phyloP scores from a whole-genome alignment of 2,797 vertebrate genomes.

The Echiichthys vipera region DNA sequence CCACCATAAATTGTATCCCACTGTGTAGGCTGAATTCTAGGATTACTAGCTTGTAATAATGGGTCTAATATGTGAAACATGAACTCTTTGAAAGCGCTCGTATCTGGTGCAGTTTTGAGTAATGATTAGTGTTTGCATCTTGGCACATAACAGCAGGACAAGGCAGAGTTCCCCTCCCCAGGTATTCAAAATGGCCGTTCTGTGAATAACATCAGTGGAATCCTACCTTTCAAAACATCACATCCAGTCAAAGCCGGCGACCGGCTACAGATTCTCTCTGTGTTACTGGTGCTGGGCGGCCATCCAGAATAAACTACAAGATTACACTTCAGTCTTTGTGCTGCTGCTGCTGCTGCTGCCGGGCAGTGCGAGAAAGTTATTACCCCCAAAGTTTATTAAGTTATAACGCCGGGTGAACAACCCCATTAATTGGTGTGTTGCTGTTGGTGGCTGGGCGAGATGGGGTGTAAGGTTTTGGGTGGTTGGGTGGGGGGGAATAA shows the following conservation, averaged over 20 bases:
- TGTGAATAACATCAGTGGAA: constrained; percentile 24
- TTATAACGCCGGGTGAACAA: constrained; percentile 79
- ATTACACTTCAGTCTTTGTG: constrained; percentile 79
- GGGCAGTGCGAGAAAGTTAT: constrained; percentile 75
- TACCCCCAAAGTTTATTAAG: constrained; percentile 82
- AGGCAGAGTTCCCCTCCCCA: background rate
- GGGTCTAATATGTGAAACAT: background rate
- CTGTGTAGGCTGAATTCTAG: background rate
- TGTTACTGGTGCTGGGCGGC: constrained; percentile 71
- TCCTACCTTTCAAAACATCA: constrained; percentile 29
- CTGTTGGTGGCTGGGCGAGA: constrained; percentile 72
- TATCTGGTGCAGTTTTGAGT: background rate
- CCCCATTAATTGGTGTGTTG: constrained; percentile 76
- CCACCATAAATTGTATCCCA: background rate
- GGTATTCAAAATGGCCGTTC: constrained; percentile 36
- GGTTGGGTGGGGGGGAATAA: constrained; percentile 60
- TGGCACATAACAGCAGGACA: constrained; percentile 1
- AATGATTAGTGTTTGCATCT: background rate
- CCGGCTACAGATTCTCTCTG: constrained; percentile 63
- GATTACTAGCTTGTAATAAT: background rate
- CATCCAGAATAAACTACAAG: constrained; percentile 84
- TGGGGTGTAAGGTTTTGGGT: constrained; percentile 29
- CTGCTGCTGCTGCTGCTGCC: constrained; percentile 62
- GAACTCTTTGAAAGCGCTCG: background rate
- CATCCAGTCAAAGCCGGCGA: constrained; percentile 26